Conservation (phyloP, 2,113 vertebrate species). For the Nothobranchius furzeri region DNA sequence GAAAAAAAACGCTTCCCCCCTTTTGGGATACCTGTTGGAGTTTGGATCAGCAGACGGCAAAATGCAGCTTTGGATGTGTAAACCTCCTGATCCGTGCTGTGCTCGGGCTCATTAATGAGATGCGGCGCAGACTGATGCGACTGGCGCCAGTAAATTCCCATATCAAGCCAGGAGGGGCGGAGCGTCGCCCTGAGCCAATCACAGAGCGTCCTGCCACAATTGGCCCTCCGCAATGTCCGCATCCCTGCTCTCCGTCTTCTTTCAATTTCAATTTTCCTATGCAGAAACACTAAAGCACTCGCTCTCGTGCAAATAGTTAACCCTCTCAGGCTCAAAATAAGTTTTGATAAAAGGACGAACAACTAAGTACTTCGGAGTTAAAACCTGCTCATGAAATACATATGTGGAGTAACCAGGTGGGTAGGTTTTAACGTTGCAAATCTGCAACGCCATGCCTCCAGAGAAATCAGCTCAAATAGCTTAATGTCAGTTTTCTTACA, state of each 20-base stretch:
- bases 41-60: conserved; percentile 67
- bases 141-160: conserved; percentile 95
- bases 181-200: conserved; percentile 80
- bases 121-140: conserved; percentile 84
- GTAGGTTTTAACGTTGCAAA: too few species aligned
- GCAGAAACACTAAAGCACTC: conserved; percentile 67
- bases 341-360: too few species aligned
- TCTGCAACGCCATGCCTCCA: too few species aligned
- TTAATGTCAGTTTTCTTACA: background rate
- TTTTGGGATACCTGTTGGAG: conserved; percentile 58
- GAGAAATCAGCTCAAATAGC: too few species aligned
- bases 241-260: conserved; percentile 53
- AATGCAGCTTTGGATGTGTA: conserved; percentile 38
- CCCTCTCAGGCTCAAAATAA: too few species aligned
- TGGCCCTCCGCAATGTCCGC: conserved; percentile 72
- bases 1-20: conserved; percentile 12
- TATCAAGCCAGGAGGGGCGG: conserved; percentile 89
- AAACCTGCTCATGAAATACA: too few species aligned
- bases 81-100: conserved; percentile 60
- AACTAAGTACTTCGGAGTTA: too few species aligned
- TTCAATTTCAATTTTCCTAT: conserved; percentile 68
- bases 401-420: too few species aligned
- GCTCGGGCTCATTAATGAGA: conserved; percentile 75
- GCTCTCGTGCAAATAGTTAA: conserved; percentile 10
- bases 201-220: conserved; percentile 73